Percentiles rank a stretch among this genome's conserved stretches.
phyloP scores from a whole-genome alignment of 2,888 invertebrate genomes.

The Blastobasis lacticolella region DNA sequence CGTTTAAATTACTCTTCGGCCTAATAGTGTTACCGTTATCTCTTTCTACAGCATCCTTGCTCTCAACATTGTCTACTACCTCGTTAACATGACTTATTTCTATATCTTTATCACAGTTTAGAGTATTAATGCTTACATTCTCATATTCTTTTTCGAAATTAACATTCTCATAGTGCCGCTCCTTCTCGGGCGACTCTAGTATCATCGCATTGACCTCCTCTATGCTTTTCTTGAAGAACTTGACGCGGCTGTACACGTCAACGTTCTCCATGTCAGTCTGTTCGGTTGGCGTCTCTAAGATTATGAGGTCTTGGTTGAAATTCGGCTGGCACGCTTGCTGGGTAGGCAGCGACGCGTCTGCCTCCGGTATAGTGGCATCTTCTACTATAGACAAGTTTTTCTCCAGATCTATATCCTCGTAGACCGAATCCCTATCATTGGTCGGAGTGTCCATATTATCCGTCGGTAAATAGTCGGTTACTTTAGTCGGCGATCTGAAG shows the following conservation, averaged over 20 bases:
- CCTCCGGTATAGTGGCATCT: slow-evolving; percentile 70
- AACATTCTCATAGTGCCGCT: slow-evolving; percentile 42
- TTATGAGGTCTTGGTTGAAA: slow-evolving; percentile 49
- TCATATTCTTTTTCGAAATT: slow-evolving; percentile 47
- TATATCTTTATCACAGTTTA: slow-evolving; percentile 48
- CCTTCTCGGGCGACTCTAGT: slow-evolving; percentile 20
- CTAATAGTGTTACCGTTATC: slow-evolving; percentile 55
- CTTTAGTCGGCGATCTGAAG: slow-evolving; percentile 77
- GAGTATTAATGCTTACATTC: slow-evolving; percentile 50
- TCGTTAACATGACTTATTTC: slow-evolving; percentile 23
- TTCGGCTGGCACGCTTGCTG: slow-evolving; percentile 74
- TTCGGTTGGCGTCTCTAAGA: slow-evolving; percentile 75
- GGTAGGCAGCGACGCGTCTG: slow-evolving; percentile 71
- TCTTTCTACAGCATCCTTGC: slow-evolving; percentile 25
- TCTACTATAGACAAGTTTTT: slow-evolving; percentile 68
- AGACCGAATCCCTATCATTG: slow-evolving; percentile 68
- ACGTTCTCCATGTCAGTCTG: slow-evolving; percentile 41
- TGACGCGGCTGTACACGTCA: slow-evolving; percentile 83
- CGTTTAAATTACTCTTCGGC: slow-evolving; percentile 58
- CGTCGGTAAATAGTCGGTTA: slow-evolving; percentile 64
- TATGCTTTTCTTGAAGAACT: slow-evolving; percentile 81
- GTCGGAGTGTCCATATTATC: slow-evolving; percentile 46
- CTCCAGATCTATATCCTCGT: slow-evolving; percentile 73
- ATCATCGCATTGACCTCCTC: slow-evolving; percentile 81
- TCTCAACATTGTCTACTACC: slow-evolving; percentile 8